Conservation (phyloP, 2,888 invertebrate species). For the Melanchra persicariae region DNA sequence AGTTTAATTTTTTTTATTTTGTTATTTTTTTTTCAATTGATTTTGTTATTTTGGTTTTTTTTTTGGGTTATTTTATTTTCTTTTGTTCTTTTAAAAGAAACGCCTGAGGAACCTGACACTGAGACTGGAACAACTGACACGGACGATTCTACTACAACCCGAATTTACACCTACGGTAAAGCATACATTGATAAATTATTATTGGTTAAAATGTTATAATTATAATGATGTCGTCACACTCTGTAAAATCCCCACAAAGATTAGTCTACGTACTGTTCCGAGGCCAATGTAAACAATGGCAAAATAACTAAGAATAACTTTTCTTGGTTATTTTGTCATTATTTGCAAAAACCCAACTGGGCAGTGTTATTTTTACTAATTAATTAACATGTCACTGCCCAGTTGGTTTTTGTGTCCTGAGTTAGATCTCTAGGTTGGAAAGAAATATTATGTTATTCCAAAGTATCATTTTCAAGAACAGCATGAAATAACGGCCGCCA, state of each 20-base stretch:
- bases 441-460: background rate
- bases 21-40: background rate
- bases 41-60: slow-evolving; percentile 35
- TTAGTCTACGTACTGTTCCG: background rate
- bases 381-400: background rate
- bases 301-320: background rate
- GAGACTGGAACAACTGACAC: background rate
- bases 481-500: too few species aligned
- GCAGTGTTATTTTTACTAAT: background rate
- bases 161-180: slow-evolving; percentile 18
- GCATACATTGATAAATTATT: slow-evolving; percentile 1
- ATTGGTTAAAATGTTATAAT: too few species aligned
- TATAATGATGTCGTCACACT: background rate
- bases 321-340: too few species aligned
- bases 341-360: too few species aligned
- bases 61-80: slow-evolving; percentile 49
- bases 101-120: slow-evolving; percentile 1
- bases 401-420: background rate
- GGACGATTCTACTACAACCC: slow-evolving; percentile 11
- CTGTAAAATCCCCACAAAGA: background rate
- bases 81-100: slow-evolving; percentile 33
- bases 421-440: background rate
- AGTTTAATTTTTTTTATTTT: background rate
- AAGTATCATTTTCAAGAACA: too few species aligned
- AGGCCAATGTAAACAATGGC: background rate